A percentile compares a stretch with the other conserved stretches of the same genome.
Conservation (phyloP, 2,113 vertebrate genomes). For the Saccopteryx bilineata region DNA sequence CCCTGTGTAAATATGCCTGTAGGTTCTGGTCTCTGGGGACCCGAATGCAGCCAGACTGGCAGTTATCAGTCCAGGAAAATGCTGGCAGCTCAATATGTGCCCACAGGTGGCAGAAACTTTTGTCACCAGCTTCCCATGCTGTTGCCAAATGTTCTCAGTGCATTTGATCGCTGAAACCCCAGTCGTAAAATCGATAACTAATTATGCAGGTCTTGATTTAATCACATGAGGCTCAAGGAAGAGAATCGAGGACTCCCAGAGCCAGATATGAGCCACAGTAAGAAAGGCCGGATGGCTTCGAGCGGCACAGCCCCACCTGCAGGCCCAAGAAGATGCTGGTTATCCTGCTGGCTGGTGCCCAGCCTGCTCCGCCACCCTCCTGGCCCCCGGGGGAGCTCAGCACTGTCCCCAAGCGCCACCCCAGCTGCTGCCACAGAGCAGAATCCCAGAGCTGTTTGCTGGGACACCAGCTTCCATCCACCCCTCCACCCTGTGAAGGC, state of each 20-base stretch:
- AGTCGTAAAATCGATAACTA: conserved; percentile 49
- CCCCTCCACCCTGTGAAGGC: not conserved
- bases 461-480: not conserved
- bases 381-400: not conserved
- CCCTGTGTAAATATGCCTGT: not conserved
- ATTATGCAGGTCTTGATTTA: not conserved
- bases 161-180: not conserved
- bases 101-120: not conserved
- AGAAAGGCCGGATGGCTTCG: not conserved
- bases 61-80: not conserved
- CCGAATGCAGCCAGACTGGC: not conserved
- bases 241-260: not conserved
- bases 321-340: not conserved
- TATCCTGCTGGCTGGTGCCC: not conserved
- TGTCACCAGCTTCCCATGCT: not conserved
- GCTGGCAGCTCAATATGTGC: not conserved
- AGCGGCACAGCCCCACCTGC: not conserved
- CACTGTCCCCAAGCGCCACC: conserved; percentile 33
- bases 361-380: not conserved
- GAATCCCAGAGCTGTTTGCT: not conserved
- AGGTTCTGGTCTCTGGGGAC: not conserved
- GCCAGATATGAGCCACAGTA: not conserved
- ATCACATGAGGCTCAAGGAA: not conserved
- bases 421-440: not conserved
- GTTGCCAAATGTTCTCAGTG: not conserved